Base-by-base conservation (phyloP, 1,140 invertebrate genomes). In the Chelonus insularis region DNA sequence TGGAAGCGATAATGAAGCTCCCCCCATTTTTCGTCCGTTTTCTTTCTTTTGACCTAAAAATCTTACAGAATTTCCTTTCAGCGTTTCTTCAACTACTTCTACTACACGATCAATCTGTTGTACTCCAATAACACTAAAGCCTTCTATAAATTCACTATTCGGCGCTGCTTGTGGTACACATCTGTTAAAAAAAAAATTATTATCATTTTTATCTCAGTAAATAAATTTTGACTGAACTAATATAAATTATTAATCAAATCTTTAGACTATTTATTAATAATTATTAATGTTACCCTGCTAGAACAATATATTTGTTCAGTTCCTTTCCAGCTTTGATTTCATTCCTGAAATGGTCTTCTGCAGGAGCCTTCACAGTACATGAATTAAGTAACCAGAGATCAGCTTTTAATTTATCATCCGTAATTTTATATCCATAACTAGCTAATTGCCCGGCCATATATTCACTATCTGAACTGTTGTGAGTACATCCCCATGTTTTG, bases 41-140 rank as follows among this genome's bases (percentile, higher is more conserved):
- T 85, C 78, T 74, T 92, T 91, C 77, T 95, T 96, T 67, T 95
- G 88, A 0, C 91, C 89, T 61, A 97, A 84, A 23, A 96, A 82
- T 64, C 89, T 82, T 0, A 96, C 93, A 48, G 88, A 89, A 75
- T 96, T 86, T 80, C 95, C 96, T 86, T 97, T 97, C 0, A 98
- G 76, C 0, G 96, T 96, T 83, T 98, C 96, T 75, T 98, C 96
- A 0, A 99, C 95, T n/a, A 98, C 95, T 83, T 98, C 95, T 0
- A 98, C 91, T n/a, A 99, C 93, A 67, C 95, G 84, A 75, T 99
- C 96, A 67, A 99, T 99, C 81, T 99, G 97, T 70, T 98, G 95
- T 0, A 98, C 96, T 6, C 97, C 97, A 36, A 99, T 91, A 0
- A 98, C 87, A 72, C 95, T 96, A 0, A 98, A 78, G 0, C 92